phyloP scores from a whole-genome alignment of 2,888 invertebrate species.

The Sphaeridia pumilis region DNA sequence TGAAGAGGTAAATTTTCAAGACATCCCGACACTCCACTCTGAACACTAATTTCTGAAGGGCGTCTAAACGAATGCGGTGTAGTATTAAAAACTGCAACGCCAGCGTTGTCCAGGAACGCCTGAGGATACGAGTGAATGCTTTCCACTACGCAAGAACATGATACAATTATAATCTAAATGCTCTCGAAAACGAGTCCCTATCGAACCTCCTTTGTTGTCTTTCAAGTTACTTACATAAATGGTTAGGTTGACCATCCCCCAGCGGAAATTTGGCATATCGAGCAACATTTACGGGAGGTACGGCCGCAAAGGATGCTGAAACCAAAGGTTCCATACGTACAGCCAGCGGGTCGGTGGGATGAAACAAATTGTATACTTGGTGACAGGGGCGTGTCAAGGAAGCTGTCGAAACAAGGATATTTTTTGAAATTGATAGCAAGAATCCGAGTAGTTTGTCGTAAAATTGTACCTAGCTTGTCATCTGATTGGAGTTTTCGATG shows the following conservation, averaged over 20 bases:
- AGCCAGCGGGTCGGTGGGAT: constrained; percentile 93
- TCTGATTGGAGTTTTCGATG: constrained; percentile 71
- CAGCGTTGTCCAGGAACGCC: constrained; percentile 50
- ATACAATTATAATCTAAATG: neutral
- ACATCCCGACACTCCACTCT: constrained; percentile 82
- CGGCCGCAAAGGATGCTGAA: constrained; percentile 76
- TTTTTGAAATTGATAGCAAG: too few species aligned
- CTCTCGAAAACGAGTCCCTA: too few species aligned
- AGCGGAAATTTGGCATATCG: constrained; percentile 94
- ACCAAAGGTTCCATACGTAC: constrained; percentile 78
- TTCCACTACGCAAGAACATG: constrained; percentile 54
- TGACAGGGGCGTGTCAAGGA: constrained; percentile 59
- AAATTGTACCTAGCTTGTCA: constrained; percentile 47
- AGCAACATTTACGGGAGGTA: constrained; percentile 89
- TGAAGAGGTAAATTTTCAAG: constrained; percentile 76
- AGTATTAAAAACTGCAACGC: constrained; percentile 42
- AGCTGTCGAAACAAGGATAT: constrained; percentile 37
- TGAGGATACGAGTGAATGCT: constrained; percentile 85
- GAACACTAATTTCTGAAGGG: constrained; percentile 80
- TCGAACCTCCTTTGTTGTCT: too few species aligned
- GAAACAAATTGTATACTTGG: constrained; percentile 96
- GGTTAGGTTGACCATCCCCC: constrained; percentile 94
- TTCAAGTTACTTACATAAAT: constrained; percentile 64
- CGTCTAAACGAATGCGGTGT: constrained; percentile 54
- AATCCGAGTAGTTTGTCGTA: neutral